phyloP scores from a whole-genome alignment of 2,113 vertebrate species.

The Psittacara wagleri region DNA sequence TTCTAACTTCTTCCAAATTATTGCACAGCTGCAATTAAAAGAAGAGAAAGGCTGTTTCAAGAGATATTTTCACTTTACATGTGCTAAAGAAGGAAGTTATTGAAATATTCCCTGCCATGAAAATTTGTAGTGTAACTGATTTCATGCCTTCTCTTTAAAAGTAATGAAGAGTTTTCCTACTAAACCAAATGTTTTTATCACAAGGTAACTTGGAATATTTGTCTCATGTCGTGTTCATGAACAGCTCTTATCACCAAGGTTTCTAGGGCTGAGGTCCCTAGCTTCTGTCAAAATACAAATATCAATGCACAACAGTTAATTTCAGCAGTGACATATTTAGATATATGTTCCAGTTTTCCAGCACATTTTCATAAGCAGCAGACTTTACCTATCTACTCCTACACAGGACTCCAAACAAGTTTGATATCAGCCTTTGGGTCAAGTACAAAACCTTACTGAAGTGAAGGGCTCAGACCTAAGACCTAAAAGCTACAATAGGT shows the following conservation, averaged over 20 bases:
- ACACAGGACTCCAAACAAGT: background rate
- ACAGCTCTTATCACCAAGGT: background rate
- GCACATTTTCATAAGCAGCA: background rate
- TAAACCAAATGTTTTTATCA: background rate
- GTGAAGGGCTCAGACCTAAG: background rate
- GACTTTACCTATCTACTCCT: background rate
- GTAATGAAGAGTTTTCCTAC: background rate
- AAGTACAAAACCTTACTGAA: background rate
- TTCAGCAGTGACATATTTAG: background rate
- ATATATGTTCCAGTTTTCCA: background rate
- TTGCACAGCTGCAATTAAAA: background rate
- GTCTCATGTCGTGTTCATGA: background rate
- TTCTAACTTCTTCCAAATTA: background rate
- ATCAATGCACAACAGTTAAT: background rate
- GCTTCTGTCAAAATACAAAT: background rate
- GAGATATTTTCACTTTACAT: background rate
- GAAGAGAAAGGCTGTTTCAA: background rate
- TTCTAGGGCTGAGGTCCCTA: background rate
- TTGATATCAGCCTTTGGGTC: background rate
- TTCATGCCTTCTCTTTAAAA: background rate
- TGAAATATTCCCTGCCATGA: background rate
- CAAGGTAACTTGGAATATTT: background rate
- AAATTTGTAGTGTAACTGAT: background rate
- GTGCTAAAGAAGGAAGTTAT: background rate
- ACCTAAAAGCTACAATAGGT: background rate